Conservation (phyloP, 2,888 invertebrate genomes). For the Synergus laeviventris region DNA sequence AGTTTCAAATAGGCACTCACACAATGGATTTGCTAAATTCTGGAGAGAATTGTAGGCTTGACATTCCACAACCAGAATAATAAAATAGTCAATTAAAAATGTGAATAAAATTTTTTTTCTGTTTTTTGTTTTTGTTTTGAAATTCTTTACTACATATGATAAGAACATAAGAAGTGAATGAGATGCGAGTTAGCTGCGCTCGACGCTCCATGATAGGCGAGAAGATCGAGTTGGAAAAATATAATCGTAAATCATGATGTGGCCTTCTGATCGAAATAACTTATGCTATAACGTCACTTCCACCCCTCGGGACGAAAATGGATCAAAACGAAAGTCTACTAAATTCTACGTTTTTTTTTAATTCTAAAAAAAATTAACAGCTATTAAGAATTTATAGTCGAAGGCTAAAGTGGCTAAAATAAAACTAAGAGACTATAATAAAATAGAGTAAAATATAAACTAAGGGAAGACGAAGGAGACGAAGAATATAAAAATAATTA, state of each 20-base stretch:
- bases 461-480: not conserved
- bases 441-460: not conserved
- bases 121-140: not conserved
- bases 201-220: conserved; percentile 22
- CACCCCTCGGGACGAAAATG: not conserved
- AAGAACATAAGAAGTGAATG: conserved; percentile 13
- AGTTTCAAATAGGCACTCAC: too few species aligned
- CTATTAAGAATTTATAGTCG: not conserved
- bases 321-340: not conserved
- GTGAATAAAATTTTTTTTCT: not conserved
- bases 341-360: not conserved
- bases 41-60: too few species aligned
- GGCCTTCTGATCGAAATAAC: conserved; percentile 52
- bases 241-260: conserved; percentile 48
- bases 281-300: not conserved
- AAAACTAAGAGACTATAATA: not conserved
- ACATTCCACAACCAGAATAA: too few species aligned
- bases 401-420: not conserved
- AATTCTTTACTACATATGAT: not conserved
- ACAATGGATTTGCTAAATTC: too few species aligned
- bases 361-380: not conserved
- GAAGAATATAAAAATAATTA: too few species aligned
- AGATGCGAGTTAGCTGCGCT: conserved; percentile 4
- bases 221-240: conserved; percentile 38
- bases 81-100: not conserved